Evolutionary conservation across 1,140 invertebrate genomes (phyloP).

Genomic region (Diorhabda elongata): DNA sequence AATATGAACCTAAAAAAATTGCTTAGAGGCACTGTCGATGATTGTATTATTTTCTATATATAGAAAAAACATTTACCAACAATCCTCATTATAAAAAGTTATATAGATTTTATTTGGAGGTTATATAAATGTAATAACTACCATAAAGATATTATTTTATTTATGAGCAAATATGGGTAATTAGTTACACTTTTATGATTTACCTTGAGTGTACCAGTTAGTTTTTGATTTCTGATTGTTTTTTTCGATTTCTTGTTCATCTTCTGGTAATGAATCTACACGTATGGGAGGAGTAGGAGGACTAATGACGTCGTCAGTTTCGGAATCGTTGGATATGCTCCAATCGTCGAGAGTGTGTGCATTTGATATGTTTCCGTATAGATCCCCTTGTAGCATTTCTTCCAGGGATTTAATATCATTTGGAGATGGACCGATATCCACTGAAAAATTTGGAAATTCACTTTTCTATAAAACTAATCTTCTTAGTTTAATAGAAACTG

Average conservation of each 20-base stretch:
- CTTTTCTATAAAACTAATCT: no score
- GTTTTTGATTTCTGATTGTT: conserved; percentile 27
- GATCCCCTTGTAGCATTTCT: conserved; percentile 42
- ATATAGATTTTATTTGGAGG: no score
- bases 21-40: no score
- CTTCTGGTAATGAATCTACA: conserved; percentile 47
- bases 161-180: neutral
- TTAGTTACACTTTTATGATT: neutral
- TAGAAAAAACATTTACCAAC: no score
- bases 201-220: conserved; percentile 35
- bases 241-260: conserved; percentile 24
- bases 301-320: conserved; percentile 43
- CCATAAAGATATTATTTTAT: neutral
- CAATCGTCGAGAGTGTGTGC: conserved; percentile 40
- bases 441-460: no score
- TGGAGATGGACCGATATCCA: neutral
- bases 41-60: no score
- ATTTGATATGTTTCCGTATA: conserved; percentile 40
- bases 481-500: no score
- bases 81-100: no score
- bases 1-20: no score
- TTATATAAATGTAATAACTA: neutral
- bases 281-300: conserved; percentile 52
- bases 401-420: conserved; percentile 36
- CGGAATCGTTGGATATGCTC: conserved; percentile 44